Evolutionary conservation across 2,888 invertebrate species (phyloP).

Genomic region (Ennomos fuscantarius): DNA sequence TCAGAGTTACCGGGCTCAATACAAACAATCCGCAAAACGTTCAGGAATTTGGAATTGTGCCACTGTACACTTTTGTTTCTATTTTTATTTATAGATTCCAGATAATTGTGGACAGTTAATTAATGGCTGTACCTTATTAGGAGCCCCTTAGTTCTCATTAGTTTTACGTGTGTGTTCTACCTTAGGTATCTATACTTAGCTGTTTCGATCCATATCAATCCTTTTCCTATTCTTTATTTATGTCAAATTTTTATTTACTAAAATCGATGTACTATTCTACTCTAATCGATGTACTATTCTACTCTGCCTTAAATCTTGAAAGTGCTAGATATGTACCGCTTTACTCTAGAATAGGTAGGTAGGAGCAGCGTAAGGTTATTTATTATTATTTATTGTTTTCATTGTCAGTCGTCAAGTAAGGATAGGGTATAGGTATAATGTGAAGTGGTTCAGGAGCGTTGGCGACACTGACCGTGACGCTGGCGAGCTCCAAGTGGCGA

Average conservation of each 20-base stretch:
- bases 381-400: too few species aligned
- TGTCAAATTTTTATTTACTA: too few species aligned
- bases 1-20: slow-evolving; percentile 58
- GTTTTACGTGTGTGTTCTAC: not conserved
- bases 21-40: slow-evolving; percentile 75
- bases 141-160: slow-evolving; percentile 7
- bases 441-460: not conserved
- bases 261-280: too few species aligned
- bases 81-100: slow-evolving; percentile 45
- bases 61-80: slow-evolving; percentile 57
- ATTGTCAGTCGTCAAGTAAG: too few species aligned
- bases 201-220: too few species aligned
- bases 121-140: slow-evolving; percentile 33
- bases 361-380: too few species aligned
- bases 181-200: too few species aligned
- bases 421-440: not conserved
- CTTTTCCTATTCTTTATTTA: too few species aligned
- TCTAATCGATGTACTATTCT: too few species aligned
- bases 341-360: too few species aligned
- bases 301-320: too few species aligned
- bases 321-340: too few species aligned
- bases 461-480: slow-evolving; percentile 79
- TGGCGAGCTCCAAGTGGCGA: slow-evolving; percentile 87
- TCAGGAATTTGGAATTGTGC: slow-evolving; percentile 75
- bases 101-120: slow-evolving; percentile 47